Evolutionary conservation across 2,113 vertebrate genomes (phyloP), one percentile per base, ranked within the genome.

Genomic region (Semnopithecus entellus): DNA sequence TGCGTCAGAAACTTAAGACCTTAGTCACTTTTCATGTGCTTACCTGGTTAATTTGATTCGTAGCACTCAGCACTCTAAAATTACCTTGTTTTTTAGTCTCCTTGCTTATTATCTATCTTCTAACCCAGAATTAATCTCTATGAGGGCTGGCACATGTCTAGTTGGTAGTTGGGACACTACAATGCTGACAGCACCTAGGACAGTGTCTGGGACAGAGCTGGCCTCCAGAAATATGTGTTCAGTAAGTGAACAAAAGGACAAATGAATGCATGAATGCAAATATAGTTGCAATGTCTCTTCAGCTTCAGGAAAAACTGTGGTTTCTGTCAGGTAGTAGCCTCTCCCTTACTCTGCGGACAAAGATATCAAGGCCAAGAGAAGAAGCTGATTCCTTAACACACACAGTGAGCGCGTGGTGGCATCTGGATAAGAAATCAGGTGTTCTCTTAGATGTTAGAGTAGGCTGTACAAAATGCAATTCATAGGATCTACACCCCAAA

Each of bases 121-220:
- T 45, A n/a, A 23, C 17, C 59, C 40, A 76, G 55, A 90, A 1
- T 43, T 43, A 30, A 35, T 90, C 14, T 88, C 50, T 16, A 3
- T 43, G 55, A 84, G 22, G 68, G n/a, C 35, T 52, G 90, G 30
- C 32, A 2, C 11, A 2, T 13, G 13, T 72, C 78, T 35, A 3
- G 20, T 23, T 43, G 82, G 75, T 35, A 3, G 12, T 30, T 38
- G 76, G 76, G 35, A 1, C 16, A 4, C 27, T 14, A 1, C 68
- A 55, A 43, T 55, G 3, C 48, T 76, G 91, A 83, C 75, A 87
- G 59, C 82, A 30, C 92, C 88, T 86, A n/a, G 86, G 79, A 80
- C 80, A 86, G 87, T 73, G 4, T 30, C 88, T 3, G 55, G 50
- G 75, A 81, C 10, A 14, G 18, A 52, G 20, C 38, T 10, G 48